Conservation (phyloP, 2,888 invertebrate genomes). For the Phania funesta region DNA sequence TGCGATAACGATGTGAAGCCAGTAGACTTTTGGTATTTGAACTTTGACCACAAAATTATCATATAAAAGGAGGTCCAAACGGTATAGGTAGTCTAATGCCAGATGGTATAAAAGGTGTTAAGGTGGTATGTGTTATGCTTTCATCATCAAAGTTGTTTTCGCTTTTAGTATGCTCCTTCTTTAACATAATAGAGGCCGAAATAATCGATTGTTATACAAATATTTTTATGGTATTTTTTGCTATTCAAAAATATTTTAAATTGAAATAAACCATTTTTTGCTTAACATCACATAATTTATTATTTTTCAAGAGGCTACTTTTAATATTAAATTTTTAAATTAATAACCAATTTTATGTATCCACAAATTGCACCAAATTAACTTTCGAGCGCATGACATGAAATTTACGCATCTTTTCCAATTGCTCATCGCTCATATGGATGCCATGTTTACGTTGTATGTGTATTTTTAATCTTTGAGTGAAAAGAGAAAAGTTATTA, state of each 20-base stretch:
- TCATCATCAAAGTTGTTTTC: background rate
- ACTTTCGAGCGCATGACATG: slow-evolving; percentile 71
- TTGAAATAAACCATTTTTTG: background rate
- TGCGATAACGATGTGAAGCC: slow-evolving; percentile 69
- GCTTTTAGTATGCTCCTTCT: background rate
- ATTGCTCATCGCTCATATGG: slow-evolving; percentile 68
- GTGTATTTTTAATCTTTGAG: slow-evolving; percentile 70
- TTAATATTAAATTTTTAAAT: background rate
- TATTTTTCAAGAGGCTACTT: background rate
- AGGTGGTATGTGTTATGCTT: background rate
- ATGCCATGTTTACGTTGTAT: slow-evolving; percentile 71
- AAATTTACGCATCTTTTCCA: slow-evolving; percentile 73
- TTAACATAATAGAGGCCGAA: slow-evolving; percentile 26
- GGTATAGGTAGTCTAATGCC: slow-evolving; percentile 30
- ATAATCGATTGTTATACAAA: background rate
- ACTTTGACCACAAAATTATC: slow-evolving; percentile 64
- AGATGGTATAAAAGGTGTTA: slow-evolving; percentile 1
- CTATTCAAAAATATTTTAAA: background rate
- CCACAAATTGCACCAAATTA: slow-evolving; percentile 67
- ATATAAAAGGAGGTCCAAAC: slow-evolving; percentile 65
- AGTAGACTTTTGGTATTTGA: slow-evolving; percentile 59
- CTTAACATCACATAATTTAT: background rate
- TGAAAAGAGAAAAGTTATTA: slow-evolving; percentile 14
- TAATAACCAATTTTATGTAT: background rate
- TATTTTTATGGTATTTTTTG: background rate